phyloP scores from a whole-genome alignment of 1,140 invertebrate genomes.

The Dinoponera quadriceps region DNA sequence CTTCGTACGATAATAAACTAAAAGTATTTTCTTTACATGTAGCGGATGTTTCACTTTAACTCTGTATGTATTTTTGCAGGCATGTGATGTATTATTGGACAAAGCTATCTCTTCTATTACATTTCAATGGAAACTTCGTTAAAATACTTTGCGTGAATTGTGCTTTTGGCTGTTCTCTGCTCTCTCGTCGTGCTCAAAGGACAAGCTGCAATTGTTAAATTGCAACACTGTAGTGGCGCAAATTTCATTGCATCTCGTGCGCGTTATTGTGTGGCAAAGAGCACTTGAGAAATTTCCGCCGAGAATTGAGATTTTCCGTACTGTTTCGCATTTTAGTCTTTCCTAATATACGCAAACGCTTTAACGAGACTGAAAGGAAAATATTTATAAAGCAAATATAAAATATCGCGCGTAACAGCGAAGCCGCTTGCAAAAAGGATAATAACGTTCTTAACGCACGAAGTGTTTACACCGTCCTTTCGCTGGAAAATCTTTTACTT shows the following conservation, averaged over 20 bases:
- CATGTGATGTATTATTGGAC: neutral
- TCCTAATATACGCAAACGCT: constrained; percentile 29
- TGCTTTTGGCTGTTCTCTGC: constrained; percentile 18
- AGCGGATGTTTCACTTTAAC: neutral
- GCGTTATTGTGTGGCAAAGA: constrained; percentile 53
- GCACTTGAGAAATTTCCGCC: constrained; percentile 46
- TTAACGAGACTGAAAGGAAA: constrained; percentile 24
- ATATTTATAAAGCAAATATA: constrained; percentile 51
- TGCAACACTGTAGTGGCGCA: constrained; percentile 2
- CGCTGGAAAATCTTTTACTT: neutral
- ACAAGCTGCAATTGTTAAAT: constrained; percentile 38
- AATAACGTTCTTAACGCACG: neutral
- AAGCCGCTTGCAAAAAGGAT: neutral
- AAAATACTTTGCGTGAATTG: constrained; percentile 46
- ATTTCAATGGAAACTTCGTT: constrained; percentile 34
- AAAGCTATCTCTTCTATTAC: neutral
- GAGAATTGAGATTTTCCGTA: constrained; percentile 56
- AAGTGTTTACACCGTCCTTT: neutral
- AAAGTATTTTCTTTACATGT: constrained; percentile 10
- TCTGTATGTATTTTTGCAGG: neutral
- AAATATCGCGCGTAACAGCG: constrained; percentile 5
- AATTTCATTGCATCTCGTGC: constrained; percentile 53
- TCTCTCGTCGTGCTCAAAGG: constrained; percentile 10
- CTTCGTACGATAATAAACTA: neutral
- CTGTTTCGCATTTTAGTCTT: constrained; percentile 21